These are phyloP conservation scores for Liodrosophila aerea DNA, from an alignment of 2,888 invertebrate species.

Conservation along the genomic window DNA sequence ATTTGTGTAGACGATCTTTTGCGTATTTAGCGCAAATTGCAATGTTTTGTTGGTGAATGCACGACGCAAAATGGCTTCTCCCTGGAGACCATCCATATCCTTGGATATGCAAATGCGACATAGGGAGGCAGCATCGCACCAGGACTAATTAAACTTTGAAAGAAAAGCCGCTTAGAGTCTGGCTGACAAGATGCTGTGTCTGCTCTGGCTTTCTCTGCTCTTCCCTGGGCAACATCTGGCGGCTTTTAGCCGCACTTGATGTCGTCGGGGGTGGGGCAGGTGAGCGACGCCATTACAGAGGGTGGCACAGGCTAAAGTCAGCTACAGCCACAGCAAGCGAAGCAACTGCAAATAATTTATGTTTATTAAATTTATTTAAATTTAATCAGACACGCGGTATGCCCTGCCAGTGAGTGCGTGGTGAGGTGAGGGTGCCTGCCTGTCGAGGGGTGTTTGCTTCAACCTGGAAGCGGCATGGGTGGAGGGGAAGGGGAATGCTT, in stretches of 20 bases:
- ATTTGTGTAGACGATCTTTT: conserved; percentile 44
- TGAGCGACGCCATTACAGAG: conserved; percentile 58
- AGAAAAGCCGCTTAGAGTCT: conserved; percentile 62
- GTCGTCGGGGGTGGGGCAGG: conserved; percentile 46
- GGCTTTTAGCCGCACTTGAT: conserved; percentile 61
- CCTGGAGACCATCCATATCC: conserved; percentile 40
- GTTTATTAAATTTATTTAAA: conserved; percentile 83
- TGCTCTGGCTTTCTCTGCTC: not conserved
- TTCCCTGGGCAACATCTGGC: conserved; percentile 67
- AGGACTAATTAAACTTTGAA: conserved; percentile 75
- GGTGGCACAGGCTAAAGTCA: conserved; percentile 15
- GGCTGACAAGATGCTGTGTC: conserved; percentile 30
- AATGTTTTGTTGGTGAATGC: conserved; percentile 50
- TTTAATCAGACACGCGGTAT: conserved; percentile 79
- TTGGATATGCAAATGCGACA: conserved; percentile 67
- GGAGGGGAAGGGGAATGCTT: conserved; percentile 51
- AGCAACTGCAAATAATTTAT: conserved; percentile 79
- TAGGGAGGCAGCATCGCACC: conserved; percentile 25
- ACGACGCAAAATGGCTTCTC: conserved; percentile 51
- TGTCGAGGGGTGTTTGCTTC: conserved; percentile 32
- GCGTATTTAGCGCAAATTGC: conserved; percentile 67
- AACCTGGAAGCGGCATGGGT: conserved; percentile 30
- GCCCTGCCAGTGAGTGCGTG: conserved; percentile 13
- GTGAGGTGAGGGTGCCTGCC: conserved; percentile 10
- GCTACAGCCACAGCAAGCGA: conserved; percentile 15